Evolutionary conservation across 2,797 vertebrate species (phyloP), one percentile per base, ranked within the genome.

Genomic region (Gephyroberyx darwinii): DNA sequence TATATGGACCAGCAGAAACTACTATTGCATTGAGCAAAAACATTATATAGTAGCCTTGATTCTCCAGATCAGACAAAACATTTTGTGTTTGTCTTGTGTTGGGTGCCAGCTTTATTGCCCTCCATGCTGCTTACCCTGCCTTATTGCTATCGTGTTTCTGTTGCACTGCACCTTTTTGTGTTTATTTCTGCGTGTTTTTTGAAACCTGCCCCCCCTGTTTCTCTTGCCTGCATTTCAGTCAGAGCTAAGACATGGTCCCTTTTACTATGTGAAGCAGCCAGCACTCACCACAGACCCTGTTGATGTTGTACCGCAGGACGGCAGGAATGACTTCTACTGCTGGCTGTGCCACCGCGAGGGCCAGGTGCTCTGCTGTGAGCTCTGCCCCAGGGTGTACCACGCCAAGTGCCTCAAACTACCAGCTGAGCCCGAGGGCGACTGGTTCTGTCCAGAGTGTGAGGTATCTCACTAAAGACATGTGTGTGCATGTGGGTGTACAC

Each of bases 281-380:
- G 90, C 93, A 91, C 94, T 94, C 93, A 94, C 94, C 88, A 92
- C 93, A 97, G 98, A 99, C 94, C 97, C 98, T 97, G 96, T 98
- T 96, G 97, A 99, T 97, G 98, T 98, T 96, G 96, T 97, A 96
- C 98, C 97, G 86, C 98, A 99, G 97, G 98, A 99, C 90, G 96
- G 98, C 94, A 97, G 98, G 92, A 99, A 99, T 86, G 98, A 99
- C 94, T 99, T 99, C 96, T 99, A 95, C 95, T 99, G 98, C 95
- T 99, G 98, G 98, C 90, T 99, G 96, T 99, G 98, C 95, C 98
- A 99, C 94, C 98, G 94, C 72, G 94, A 95, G 92, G 94, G 98
- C 91, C 98, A 96, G 95, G 98, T 99, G 95, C 98, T 99, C 95
- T 99, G 98, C 96, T 97, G 96, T 91, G 96, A 96, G 90, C 96